Conservation (phyloP, 1,140 invertebrate species). For the Lepidurus arcticus region DNA sequence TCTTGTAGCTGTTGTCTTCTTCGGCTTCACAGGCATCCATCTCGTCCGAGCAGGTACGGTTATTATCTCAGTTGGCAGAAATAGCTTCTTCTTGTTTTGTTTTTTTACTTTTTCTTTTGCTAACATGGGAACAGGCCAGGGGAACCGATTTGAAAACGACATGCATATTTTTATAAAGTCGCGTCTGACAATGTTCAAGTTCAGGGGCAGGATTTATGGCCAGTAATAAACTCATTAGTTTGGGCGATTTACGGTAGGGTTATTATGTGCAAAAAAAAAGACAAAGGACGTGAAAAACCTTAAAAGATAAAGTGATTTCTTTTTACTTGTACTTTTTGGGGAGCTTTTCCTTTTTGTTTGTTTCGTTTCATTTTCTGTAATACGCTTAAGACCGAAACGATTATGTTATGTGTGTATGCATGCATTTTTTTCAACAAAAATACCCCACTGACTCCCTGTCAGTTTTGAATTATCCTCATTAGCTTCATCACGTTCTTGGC, state of each 20-base stretch:
- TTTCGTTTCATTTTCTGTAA: too few species aligned
- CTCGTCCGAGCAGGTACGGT: constrained; percentile 7
- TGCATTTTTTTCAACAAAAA: too few species aligned
- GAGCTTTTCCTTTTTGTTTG: too few species aligned
- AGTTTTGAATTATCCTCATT: too few species aligned
- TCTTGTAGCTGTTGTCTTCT: neutral
- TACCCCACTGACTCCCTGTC: too few species aligned
- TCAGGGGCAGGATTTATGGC: neutral
- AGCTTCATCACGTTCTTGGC: too few species aligned
- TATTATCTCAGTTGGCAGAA: neutral
- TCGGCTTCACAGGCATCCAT: constrained; percentile 7
- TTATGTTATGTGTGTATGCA: too few species aligned
- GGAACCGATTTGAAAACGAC: neutral
- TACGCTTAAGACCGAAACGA: too few species aligned
- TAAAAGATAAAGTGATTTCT: neutral
- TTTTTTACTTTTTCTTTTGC: too few species aligned
- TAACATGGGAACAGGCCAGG: neutral
- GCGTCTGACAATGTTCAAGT: neutral
- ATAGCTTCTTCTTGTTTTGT: neutral
- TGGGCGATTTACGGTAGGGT: neutral
- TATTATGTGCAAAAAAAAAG: neutral
- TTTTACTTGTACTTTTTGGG: too few species aligned
- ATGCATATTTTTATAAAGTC: neutral
- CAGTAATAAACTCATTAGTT: constrained; percentile 16
- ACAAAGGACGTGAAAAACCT: neutral